These are phyloP conservation scores for Oreochromis mossambicus DNA, from an alignment of 2,797 vertebrate genomes.

Conservation along the genomic window DNA sequence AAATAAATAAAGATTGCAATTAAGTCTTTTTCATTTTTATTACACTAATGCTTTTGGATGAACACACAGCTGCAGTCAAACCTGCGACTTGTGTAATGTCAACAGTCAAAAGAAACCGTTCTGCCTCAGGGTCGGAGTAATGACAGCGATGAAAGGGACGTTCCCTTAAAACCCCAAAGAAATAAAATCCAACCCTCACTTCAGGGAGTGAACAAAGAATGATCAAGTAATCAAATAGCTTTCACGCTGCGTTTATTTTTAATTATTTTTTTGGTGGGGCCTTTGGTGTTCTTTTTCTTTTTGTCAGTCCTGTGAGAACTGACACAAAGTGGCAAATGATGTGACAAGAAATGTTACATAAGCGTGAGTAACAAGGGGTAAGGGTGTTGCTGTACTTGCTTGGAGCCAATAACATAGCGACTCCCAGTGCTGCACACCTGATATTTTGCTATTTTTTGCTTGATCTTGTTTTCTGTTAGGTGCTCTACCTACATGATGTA, in stretches of 20 bases:
- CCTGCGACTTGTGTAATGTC: neutral
- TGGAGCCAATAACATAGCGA: neutral
- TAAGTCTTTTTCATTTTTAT: neutral
- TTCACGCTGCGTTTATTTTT: neutral
- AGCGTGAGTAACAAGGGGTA: neutral
- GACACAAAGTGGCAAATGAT: neutral
- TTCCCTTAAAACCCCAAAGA: neutral
- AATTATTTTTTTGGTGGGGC: neutral
- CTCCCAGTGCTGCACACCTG: conserved; percentile 4
- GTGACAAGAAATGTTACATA: neutral
- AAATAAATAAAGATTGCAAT: neutral
- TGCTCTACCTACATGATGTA: neutral
- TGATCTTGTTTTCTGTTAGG: neutral
- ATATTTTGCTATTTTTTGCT: neutral
- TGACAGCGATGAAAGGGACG: neutral
- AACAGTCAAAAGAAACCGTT: neutral
- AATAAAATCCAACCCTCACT: neutral
- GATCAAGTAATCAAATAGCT: neutral
- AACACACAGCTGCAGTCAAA: neutral
- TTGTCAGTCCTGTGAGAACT: neutral
- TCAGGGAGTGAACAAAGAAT: neutral
- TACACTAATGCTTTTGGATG: neutral
- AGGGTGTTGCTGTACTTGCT: neutral
- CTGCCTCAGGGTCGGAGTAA: neutral
- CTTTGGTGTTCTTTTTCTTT: neutral